Evolutionary conservation across 2,888 invertebrate species (phyloP), one percentile per base, ranked within the genome.

Genomic region (Andrena praecox): DNA sequence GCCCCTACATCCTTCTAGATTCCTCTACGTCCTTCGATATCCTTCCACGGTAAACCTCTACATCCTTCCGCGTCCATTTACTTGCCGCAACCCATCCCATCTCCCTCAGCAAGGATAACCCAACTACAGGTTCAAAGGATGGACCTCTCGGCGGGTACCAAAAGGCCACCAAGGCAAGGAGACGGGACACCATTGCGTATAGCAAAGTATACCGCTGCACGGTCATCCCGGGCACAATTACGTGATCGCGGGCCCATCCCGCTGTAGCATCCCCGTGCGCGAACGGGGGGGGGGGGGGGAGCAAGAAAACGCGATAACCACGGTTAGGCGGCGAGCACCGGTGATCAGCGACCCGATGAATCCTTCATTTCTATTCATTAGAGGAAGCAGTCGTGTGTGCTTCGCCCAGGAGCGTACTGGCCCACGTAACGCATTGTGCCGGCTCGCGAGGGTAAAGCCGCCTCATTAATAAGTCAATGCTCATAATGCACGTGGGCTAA

Each of bases 381-480:
- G 82, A 52, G 63, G 56, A 31, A 72, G 76, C 80, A 33, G 52
- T 54, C 66, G 52, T 42, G 48, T 42, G 62, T 63, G 66, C 59
- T 75, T 68, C 33, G 66, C 62, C 33, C 48, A 63, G 63, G 35
- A 64, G 35, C 6, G 29, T 27, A 20, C 67, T 63, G 66, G 67
- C 68, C 71, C 63, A 68, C 75, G 79, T 54, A 66, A 64, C 60
- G 29, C 62, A 81, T 74, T 81, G 77, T 75, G 64, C 54, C 60
- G 27, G 59, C 48, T 72, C 66, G 54, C 29, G 77, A 71, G 87
- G 81, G 71, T 81, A 80, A 82, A 86, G 80, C 86, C 67, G 71
- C 48, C 76, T 77, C 85, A 76, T 89, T 88, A 89, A 89, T 88
- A 87, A 79, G 77, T 88, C 85, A 85, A 80, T 81, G 85, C 71